Base-by-base conservation (phyloP, 2,888 invertebrate genomes). In the Sminthurinus aureus region DNA sequence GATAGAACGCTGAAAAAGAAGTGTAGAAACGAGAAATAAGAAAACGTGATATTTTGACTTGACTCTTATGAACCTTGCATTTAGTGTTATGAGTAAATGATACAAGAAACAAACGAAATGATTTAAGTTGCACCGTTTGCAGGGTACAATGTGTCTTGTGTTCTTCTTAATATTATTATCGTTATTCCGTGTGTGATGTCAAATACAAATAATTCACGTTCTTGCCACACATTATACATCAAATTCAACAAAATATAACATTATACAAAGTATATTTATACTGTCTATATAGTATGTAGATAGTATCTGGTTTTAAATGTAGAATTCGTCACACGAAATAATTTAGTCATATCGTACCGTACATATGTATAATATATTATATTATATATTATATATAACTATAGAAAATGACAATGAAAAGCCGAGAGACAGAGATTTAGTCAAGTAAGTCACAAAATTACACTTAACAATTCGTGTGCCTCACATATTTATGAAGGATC, bases 11-110 rank as follows among this genome's bases (percentile, higher is more conserved):
- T 38, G 38, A 38, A 38, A 26, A 12, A 64, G 38, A 67, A 67
- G 67, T 74, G 20, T 18, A 75, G 81, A 38, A 38, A 77, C 78
- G 76, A 78, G 73, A 82, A 78, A 82, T 58, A 78, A 74, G 78
- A 84, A 84, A 84, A 84, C 84, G 84, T 84, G 84, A 84, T 84
- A 79, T 82, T 84, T 84, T 81, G 75, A 79, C 84, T 78, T 84
- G 80, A 80, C 80, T 80, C 71, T 52, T 22, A 15, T 80, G 71
- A 80, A 80, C 80, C 80, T 80, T 80, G 73, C 80, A 24, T 71
- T 80, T 80, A 80, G 26, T 79, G 71, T 13, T 71, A n/a, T 52
- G 71, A 11, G 22, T 20, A 22, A 22, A 13, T 75, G 51, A 8
- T 13, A 58, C 78, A 66, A 52, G 51, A n/a, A 76, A 76, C 67